A percentile compares a stretch with the other conserved stretches of the same genome.
Evolutionary conservation across 2,888 invertebrate genomes (phyloP).

Genomic region (Spilarctia lutea): DNA sequence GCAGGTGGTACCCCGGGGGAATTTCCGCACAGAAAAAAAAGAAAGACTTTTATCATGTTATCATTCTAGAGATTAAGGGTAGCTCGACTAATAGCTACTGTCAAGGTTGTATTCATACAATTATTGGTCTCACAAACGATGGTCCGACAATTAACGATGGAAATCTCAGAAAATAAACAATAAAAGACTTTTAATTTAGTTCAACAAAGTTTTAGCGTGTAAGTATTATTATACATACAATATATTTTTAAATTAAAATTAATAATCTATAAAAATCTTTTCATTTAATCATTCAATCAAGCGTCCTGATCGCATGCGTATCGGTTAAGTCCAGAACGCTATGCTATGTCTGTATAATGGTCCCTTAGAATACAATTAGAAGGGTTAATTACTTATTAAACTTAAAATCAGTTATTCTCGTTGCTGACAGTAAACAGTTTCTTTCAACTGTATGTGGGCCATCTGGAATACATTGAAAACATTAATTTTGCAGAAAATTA

Average conservation of each 20-base stretch:
- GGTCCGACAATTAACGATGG: neutral
- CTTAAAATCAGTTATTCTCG: constrained; percentile 55
- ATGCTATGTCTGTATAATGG: neutral
- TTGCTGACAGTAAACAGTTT: constrained; percentile 50
- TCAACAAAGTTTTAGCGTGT: neutral
- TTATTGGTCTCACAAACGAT: no score
- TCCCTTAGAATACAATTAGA: neutral
- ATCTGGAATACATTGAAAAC: constrained; percentile 64
- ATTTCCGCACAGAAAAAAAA: no score
- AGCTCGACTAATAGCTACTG: no score
- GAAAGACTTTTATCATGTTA: no score
- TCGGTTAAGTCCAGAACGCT: neutral
- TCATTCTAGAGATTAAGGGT: no score
- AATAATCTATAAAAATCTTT: neutral
- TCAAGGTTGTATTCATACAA: no score
- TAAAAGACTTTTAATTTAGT: neutral
- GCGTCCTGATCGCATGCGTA: neutral
- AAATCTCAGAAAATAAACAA: neutral
- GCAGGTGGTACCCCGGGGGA: no score
- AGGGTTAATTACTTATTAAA: constrained; percentile 27
- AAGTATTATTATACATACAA: neutral
- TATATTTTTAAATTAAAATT: neutral
- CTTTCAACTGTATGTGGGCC: constrained; percentile 79
- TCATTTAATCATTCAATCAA: neutral
- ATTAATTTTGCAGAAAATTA: neutral